Base-by-base conservation (phyloP, 2,888 invertebrate genomes). In the Carpatolechia fugitivella region DNA sequence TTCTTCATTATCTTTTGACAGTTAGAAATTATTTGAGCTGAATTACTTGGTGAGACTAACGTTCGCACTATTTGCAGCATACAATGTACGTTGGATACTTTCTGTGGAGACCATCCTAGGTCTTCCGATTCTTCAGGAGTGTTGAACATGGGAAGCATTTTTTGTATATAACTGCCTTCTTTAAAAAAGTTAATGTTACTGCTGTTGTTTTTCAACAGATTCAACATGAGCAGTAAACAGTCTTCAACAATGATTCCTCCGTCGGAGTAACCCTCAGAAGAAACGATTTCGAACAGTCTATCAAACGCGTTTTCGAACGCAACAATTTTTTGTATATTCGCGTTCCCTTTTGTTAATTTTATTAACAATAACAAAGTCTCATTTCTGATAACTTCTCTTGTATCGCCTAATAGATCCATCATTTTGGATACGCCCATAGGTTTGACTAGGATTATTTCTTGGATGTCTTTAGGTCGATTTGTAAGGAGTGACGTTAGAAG, bases 221-320 rank as follows among this genome's bases (percentile, higher is more conserved):
- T 99, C 54, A 98, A 85, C 93, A 99, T 95, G 2, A 99, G 91
- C 40, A 97, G 90, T 2, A 99, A 90, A 80, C 99, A 99, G 84
- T 99, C 99, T 91, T 99, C 99, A 0, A 99, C 99, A 0, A 99
- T 97, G 54, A 99, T 98, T 59, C 98, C 98, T 47, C 98, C 99
- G 78, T 98, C 97, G 1, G 97, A 95, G 67, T 94, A 95, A 3
- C 98, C 98, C 83, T 99, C 99, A 56, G 96, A 95, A 1, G 92
- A 92, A 10, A 99, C 95, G 8, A 99, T 98, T 78, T 98, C 97
- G 66, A 99, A 95, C 29, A 99, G 90, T 63, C 96, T 93, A 81
- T 99, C 99, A 76, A 99, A 99, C 0, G 98, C 98, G 85, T 99
- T 99, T 82, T 99, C 99, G 80, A 99, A 99, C 0, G 99, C 99